Evolutionary conservation across 1,140 invertebrate genomes (phyloP).

Genomic region (Zaprionus vittiger): DNA sequence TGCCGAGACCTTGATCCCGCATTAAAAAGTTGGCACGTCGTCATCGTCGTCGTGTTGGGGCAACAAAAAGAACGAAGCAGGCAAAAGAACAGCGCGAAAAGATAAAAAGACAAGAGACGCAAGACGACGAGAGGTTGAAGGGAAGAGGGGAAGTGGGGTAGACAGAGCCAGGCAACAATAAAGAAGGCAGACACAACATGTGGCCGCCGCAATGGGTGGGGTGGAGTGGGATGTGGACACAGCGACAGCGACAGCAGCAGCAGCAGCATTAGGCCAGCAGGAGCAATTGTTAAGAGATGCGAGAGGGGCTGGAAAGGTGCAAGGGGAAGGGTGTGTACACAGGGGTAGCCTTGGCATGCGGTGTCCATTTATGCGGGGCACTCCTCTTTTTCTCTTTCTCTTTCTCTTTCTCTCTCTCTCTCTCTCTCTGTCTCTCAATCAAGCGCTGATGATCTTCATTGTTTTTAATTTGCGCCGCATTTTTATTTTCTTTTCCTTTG

Average conservation of each 20-base stretch:
- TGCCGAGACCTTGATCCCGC: slow-evolving; percentile 78
- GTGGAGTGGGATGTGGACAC: slow-evolving; percentile 25
- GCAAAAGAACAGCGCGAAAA: slow-evolving; percentile 37
- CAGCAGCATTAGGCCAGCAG: slow-evolving; percentile 14
- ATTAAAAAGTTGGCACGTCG: slow-evolving; percentile 78
- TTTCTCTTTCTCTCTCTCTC: not conserved
- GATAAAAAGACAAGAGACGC: slow-evolving; percentile 33
- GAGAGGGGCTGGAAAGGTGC: not conserved
- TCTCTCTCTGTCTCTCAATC: slow-evolving; percentile 41
- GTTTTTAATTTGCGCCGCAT: slow-evolving; percentile 71
- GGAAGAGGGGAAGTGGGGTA: not conserved
- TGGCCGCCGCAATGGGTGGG: slow-evolving; percentile 33
- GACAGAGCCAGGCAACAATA: slow-evolving; percentile 34
- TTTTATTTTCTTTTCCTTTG: slow-evolving; percentile 43
- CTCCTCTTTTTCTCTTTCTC: slow-evolving; percentile 34
- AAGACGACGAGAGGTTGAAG: not conserved
- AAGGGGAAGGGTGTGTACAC: slow-evolving; percentile 7
- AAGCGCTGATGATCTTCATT: slow-evolving; percentile 73
- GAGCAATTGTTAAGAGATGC: not conserved
- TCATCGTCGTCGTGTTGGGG: slow-evolving; percentile 29
- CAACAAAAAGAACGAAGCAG: slow-evolving; percentile 46
- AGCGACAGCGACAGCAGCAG: not conserved
- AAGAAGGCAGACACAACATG: slow-evolving; percentile 61
- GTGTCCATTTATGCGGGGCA: slow-evolving; percentile 41
- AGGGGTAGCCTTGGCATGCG: slow-evolving; percentile 53